These are phyloP conservation scores for Drosophila kanekoi DNA, from an alignment of 2,888 invertebrate genomes.

Conservation along the genomic window DNA sequence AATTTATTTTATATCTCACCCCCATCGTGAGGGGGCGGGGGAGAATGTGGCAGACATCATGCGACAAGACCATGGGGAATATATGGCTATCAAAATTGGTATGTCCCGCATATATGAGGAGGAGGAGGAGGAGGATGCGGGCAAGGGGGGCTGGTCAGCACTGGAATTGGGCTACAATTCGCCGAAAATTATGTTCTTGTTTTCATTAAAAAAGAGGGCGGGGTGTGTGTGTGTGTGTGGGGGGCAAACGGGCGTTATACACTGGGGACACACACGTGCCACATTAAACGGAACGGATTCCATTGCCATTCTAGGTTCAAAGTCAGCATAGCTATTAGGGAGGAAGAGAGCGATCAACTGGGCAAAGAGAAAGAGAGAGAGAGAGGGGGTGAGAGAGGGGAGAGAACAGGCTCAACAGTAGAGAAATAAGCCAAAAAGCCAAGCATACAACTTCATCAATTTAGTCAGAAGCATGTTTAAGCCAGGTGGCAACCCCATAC, in stretches of 20 bases:
- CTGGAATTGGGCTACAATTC: constrained; percentile 19
- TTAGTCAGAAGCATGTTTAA: background rate
- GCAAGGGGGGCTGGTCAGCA: background rate
- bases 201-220: background rate
- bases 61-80: constrained; percentile 33
- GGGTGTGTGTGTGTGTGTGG: background rate
- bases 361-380: too few relatives aligned
- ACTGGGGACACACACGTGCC: constrained; percentile 69
- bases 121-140: too few relatives aligned
- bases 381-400: background rate
- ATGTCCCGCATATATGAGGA: constrained; percentile 2
- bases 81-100: constrained; percentile 24
- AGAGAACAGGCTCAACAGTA: background rate
- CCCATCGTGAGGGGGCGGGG: constrained; percentile 9
- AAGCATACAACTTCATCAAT: too few relatives aligned
- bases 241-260: constrained; percentile 2
- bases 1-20: constrained; percentile 67
- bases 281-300: constrained; percentile 24
- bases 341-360: background rate
- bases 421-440: too few relatives aligned
- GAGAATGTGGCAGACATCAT: constrained; percentile 22
- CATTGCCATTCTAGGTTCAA: constrained; percentile 14
- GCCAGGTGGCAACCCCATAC: background rate
- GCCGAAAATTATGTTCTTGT: constrained; percentile 1
- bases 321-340: constrained; percentile 1